These are phyloP conservation scores for Phalera bucephala DNA, from an alignment of 2,888 invertebrate genomes.

Conservation along the genomic window DNA sequence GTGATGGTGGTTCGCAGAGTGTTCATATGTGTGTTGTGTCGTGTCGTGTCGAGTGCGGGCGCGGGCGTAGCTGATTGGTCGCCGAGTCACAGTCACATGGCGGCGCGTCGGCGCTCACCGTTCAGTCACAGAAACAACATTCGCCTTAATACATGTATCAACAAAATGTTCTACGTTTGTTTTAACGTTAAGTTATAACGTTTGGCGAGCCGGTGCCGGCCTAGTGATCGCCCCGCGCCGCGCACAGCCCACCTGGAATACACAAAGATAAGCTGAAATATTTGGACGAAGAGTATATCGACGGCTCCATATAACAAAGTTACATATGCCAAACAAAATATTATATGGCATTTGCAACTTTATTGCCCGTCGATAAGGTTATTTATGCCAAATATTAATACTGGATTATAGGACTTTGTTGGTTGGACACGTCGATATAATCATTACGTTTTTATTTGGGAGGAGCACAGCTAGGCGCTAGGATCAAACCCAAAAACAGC, in stretches of 20 bases:
- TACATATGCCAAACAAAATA: too few species aligned
- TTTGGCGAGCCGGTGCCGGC: constrained; percentile 40
- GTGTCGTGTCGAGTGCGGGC: constrained; percentile 37
- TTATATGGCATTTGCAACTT: too few species aligned
- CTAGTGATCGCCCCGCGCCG: constrained; percentile 53
- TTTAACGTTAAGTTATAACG: constrained; percentile 46
- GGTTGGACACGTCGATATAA: too few species aligned
- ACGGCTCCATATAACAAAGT: too few species aligned
- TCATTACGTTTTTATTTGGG: too few species aligned
- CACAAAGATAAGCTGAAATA: constrained; percentile 6
- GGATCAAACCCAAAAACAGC: too few species aligned
- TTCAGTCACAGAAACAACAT: constrained; percentile 71
- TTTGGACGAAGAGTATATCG: too few species aligned
- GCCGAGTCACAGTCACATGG: constrained; percentile 46
- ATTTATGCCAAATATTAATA: too few species aligned
- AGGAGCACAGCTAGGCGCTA: too few species aligned
- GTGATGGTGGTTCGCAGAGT: constrained; percentile 67
- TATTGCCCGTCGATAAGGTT: too few species aligned
- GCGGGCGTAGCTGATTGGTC: constrained; percentile 48
- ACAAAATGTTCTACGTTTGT: constrained; percentile 77
- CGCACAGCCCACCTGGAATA: constrained; percentile 55
- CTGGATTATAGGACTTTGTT: too few species aligned
- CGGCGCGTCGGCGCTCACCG: constrained; percentile 44
- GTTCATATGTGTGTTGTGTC: constrained; percentile 32
- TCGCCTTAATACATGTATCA: constrained; percentile 77